phyloP scores from a whole-genome alignment of 2,888 invertebrate species.

The Caenorhabditis sp. region DNA sequence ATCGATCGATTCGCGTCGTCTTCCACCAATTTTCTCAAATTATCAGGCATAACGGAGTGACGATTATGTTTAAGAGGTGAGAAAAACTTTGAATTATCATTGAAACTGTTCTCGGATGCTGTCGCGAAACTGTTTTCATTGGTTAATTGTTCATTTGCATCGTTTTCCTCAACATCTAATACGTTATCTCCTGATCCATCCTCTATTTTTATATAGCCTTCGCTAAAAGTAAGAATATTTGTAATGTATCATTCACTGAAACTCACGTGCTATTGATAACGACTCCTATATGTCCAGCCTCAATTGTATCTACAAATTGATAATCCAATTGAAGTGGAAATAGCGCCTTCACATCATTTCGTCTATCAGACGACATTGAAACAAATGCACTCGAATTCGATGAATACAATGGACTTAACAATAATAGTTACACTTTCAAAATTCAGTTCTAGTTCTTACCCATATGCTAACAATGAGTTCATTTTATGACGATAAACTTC shows the following conservation, averaged over 20 bases:
- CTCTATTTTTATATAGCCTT: conserved; percentile 16
- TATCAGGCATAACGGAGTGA: conserved; percentile 17
- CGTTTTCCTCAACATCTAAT: neutral
- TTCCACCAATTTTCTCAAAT: conserved; percentile 14
- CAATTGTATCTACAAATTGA: conserved; percentile 32
- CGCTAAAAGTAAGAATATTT: conserved; percentile 17
- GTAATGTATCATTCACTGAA: too few relatives aligned
- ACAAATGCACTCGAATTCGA: conserved; percentile 6
- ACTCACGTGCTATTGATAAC: conserved; percentile 39
- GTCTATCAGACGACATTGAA: conserved; percentile 3
- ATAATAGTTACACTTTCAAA: neutral
- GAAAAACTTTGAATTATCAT: conserved; percentile 30
- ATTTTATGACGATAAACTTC: conserved; percentile 28
- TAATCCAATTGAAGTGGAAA: conserved; percentile 43
- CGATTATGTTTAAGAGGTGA: conserved; percentile 34
- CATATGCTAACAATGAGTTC: conserved; percentile 31
- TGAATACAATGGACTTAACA: conserved; percentile 34
- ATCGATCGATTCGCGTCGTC: conserved; percentile 11
- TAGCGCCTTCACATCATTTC: conserved; percentile 21
- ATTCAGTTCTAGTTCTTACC: conserved; percentile 10
- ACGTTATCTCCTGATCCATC: neutral
- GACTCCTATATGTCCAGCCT: conserved; percentile 37
- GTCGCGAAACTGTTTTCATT: conserved; percentile 19
- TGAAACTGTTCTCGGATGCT: conserved; percentile 5
- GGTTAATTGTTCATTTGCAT: neutral